Percentiles rank a stretch among this genome's conserved stretches.
Evolutionary conservation across 2,113 vertebrate genomes (phyloP).

Genomic region (Acanthochromis polyacanthus): DNA sequence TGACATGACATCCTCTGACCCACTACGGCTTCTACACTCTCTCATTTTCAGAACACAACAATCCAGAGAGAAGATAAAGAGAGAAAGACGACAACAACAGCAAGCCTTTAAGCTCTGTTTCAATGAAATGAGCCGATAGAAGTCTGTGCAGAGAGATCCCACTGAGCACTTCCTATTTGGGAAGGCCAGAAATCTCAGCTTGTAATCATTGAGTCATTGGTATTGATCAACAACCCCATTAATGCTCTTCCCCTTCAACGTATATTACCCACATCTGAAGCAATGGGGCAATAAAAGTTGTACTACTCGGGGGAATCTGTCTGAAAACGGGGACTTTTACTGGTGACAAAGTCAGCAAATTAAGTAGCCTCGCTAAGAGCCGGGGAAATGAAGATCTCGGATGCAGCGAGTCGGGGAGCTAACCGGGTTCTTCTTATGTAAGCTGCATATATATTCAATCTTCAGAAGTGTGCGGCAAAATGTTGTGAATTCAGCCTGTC

Average conservation of each 20-base stretch:
- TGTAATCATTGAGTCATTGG: conserved; percentile 18
- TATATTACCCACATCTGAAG: conserved; percentile 32
- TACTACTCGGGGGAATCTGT: conserved; percentile 20
- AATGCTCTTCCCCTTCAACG: conserved; percentile 9
- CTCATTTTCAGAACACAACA: conserved; percentile 3
- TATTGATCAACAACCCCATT: conserved; percentile 55
- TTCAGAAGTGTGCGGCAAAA: conserved; percentile 29
- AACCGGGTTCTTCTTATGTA: background rate
- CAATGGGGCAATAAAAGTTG: conserved; percentile 40
- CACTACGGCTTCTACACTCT: background rate
- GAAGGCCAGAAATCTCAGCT: conserved; percentile 19
- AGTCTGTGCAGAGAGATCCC: conserved; percentile 15
- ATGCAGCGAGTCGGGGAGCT: conserved; percentile 15
- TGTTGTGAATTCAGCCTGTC: conserved; percentile 30
- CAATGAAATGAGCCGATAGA: background rate
- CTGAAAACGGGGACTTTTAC: conserved; percentile 15
- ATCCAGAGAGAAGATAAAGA: background rate
- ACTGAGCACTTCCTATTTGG: conserved; percentile 5
- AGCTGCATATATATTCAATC: conserved; percentile 34
- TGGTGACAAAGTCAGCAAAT: conserved; percentile 20
- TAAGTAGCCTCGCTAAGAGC: conserved; percentile 40
- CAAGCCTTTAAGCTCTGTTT: conserved; percentile 12
- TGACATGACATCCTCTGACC: background rate
- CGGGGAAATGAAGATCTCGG: conserved; percentile 10
- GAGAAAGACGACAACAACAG: background rate